phyloP scores from a whole-genome alignment of 1,140 invertebrate species.

The Achatina immaculata region DNA sequence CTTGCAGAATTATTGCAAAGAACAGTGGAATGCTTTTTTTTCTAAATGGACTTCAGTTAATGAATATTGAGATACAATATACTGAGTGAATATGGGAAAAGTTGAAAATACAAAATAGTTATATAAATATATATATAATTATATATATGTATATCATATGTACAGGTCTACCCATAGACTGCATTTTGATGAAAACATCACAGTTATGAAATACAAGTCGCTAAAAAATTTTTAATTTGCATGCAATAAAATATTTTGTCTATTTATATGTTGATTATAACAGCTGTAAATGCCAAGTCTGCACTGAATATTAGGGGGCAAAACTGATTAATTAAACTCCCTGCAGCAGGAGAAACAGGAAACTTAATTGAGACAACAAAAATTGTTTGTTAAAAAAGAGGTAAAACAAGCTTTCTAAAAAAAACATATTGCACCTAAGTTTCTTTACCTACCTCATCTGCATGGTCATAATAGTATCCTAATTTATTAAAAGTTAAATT shows the following conservation, averaged over 20 bases:
- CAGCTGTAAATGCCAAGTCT: constrained; percentile 12
- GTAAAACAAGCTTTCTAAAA: constrained; percentile 1
- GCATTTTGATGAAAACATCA: constrained; percentile 36
- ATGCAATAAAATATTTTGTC: constrained; percentile 35
- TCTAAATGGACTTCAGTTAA: constrained; percentile 31
- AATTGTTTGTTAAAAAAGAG: not conserved
- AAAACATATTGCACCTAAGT: too few species aligned
- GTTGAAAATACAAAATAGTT: constrained; percentile 33
- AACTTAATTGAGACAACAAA: constrained; percentile 4
- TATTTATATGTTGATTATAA: constrained; percentile 21
- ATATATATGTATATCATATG: constrained; percentile 37
- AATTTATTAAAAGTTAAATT: too few species aligned
- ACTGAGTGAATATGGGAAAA: constrained; percentile 32
- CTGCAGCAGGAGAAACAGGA: not conserved
- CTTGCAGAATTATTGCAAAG: constrained; percentile 28
- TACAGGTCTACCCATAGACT: constrained; percentile 39
- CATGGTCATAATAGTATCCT: too few species aligned
- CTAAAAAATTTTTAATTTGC: constrained; percentile 24
- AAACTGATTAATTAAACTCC: not conserved
- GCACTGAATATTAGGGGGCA: not conserved
- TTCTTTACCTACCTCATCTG: too few species aligned
- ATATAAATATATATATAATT: constrained; percentile 25
- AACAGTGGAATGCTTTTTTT: constrained; percentile 40
- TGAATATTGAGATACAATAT: constrained; percentile 19
- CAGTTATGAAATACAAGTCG: constrained; percentile 37